phyloP scores from a whole-genome alignment of 2,797 vertebrate genomes.

The Pangasius mekongensis region DNA sequence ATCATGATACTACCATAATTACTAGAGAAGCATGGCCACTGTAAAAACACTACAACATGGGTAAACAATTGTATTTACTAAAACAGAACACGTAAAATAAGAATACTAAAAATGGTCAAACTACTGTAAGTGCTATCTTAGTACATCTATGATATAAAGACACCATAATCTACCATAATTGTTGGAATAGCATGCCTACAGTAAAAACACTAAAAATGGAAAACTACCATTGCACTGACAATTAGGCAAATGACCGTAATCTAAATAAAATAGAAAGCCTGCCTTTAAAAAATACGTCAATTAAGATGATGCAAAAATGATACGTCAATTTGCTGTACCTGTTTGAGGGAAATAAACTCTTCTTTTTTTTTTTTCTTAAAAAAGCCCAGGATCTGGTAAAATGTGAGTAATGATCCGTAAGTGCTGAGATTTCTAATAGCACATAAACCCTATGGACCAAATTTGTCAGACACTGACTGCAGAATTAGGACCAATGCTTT shows the following conservation, averaged over 20 bases:
- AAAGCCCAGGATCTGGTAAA: background rate
- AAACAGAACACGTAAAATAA: background rate
- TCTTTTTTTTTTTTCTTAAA: background rate
- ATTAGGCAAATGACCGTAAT: background rate
- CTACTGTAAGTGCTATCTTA: background rate
- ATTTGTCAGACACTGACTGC: conserved; percentile 25
- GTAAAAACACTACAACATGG: background rate
- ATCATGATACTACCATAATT: background rate
- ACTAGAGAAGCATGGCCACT: no score
- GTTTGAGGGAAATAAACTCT: background rate
- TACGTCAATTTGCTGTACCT: background rate
- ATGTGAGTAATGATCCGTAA: background rate
- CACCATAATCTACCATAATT: background rate
- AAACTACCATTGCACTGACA: background rate
- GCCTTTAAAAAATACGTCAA: background rate
- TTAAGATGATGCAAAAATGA: background rate
- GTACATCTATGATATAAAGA: background rate
- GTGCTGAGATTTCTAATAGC: conserved; percentile 5
- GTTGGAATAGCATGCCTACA: background rate
- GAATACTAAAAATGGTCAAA: background rate
- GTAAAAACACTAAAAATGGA: background rate
- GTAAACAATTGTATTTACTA: background rate
- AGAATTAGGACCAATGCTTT: conserved; percentile 30
- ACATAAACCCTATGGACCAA: conserved; percentile 46
- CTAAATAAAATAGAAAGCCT: background rate